Evolutionary conservation across 2,113 vertebrate genomes (phyloP).

Genomic region (Sapajus apella): DNA sequence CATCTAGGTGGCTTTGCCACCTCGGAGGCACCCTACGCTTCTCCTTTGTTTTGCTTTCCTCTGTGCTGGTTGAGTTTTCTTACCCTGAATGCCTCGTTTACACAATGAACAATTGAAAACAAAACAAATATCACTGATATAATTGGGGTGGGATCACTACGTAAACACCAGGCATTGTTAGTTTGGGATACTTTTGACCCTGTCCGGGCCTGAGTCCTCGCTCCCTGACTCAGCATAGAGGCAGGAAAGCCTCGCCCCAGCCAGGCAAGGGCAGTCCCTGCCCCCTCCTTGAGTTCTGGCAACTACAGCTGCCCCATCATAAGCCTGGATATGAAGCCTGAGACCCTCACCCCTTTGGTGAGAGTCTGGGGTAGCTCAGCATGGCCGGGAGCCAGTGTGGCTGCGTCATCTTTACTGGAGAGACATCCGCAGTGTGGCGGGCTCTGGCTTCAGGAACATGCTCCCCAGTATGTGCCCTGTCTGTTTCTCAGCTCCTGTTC

Average conservation of each 20-base stretch:
- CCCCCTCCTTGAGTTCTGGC: fast-evolving
- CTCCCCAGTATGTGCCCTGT: fast-evolving
- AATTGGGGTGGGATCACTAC: fast-evolving
- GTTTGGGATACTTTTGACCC: neutral
- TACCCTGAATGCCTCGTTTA: fast-evolving
- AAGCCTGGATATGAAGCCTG: neutral
- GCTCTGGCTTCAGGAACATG: fast-evolving
- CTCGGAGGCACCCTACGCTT: fast-evolving
- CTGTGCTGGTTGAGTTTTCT: neutral
- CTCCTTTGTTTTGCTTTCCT: neutral
- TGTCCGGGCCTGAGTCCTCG: fast-evolving
- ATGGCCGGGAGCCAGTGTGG: neutral
- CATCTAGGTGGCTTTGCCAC: fast-evolving
- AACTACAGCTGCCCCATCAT: fast-evolving
- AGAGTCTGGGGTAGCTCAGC: neutral
- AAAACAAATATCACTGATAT: neutral
- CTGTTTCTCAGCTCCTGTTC: neutral
- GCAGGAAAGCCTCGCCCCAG: fast-evolving
- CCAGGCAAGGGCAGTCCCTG: fast-evolving
- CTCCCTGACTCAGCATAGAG: fast-evolving
- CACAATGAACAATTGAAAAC: neutral
- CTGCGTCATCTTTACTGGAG: fast-evolving
- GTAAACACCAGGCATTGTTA: fast-evolving
- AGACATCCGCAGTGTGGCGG: fast-evolving
- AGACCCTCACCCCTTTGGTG: neutral